Evolutionary conservation across 2,797 vertebrate genomes (phyloP), one percentile per base, ranked within the genome.

Genomic region (Sphenopsis melanotis): DNA sequence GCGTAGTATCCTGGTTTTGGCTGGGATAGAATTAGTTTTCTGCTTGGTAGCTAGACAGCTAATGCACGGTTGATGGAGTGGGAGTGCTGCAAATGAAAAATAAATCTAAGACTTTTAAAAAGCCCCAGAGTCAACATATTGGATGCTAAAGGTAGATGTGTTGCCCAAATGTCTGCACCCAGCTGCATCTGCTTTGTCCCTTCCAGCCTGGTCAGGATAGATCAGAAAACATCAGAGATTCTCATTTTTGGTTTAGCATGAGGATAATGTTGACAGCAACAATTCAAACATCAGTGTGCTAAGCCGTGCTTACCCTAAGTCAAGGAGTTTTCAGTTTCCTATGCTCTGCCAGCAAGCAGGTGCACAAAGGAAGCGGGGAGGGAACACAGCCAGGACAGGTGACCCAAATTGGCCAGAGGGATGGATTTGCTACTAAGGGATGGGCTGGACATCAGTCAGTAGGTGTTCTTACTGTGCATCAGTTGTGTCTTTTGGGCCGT

Each of bases 381-480:
- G 41, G 12, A 55, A 2, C 47, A 11, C 2, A 32, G 36, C 15
- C 42, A 42, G 47, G 32, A n/a, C 2, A 36, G 63, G 41, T 49
- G 55, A n/a, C 19, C 6, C 0, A 2, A 42, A 24, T 2, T 75
- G 41, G 26, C 47, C 32, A 61, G 22, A 47, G 30, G 36, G 23
- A 9, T 47, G 36, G 70, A 75, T 61, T 68, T 68, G 32, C 41
- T 75, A 2, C 32, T 49, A 2, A 27, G 23, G 55, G 12, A 15
- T 24, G 11, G 22, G 27, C 55, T 68, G 70, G 47, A 42, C 32
- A 11, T 82, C 7, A 32, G 18, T 4, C 20, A 41, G 20, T 34
- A 23, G 36, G 10, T 0, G 1, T 20, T 77, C 1, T 0, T 59
- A 16, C 4, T 57, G 18, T 9, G 13, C 0, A 2, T 71, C 30